A percentile compares a stretch with the other conserved stretches of the same genome.
These are phyloP conservation scores for Lacerta viridis DNA, from an alignment of 2,797 vertebrate species.

Conservation along the genomic window DNA sequence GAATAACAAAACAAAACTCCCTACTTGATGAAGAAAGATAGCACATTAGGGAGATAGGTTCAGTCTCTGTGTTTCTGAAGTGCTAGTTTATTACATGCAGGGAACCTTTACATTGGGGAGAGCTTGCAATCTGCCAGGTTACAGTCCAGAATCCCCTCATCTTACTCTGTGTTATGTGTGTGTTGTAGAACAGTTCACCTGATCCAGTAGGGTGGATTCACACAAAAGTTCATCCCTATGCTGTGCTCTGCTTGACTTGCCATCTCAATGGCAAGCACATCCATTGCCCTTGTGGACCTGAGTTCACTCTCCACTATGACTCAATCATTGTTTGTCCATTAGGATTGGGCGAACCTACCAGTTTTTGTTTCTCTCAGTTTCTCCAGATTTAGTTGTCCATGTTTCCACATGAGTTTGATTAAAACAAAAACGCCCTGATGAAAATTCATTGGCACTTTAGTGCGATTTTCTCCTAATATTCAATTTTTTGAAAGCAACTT, in stretches of 20 bases:
- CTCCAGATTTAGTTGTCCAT: too few relatives aligned
- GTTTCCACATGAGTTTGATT: too few relatives aligned
- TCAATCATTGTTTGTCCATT: not conserved
- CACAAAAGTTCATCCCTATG: not conserved
- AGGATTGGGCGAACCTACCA: too few relatives aligned
- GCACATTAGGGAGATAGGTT: not conserved
- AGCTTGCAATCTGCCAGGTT: not conserved
- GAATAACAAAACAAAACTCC: not conserved
- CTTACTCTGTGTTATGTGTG: not conserved
- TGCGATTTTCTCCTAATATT: too few relatives aligned
- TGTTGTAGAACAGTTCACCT: not conserved
- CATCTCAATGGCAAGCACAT: not conserved
- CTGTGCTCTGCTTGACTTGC: not conserved
- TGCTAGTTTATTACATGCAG: not conserved
- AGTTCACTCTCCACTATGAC: not conserved
- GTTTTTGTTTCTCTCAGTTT: too few relatives aligned
- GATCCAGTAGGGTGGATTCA: not conserved
- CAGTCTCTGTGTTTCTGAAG: not conserved
- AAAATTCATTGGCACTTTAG: too few relatives aligned
- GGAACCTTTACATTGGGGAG: not conserved
- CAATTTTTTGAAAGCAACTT: too few relatives aligned
- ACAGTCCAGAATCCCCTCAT: not conserved
- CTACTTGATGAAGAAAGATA: not conserved
- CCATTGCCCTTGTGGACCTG: not conserved
- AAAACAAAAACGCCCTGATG: too few relatives aligned